Evolutionary conservation across 1,140 invertebrate species (phyloP).

Genomic region (Sycobia sp.): DNA sequence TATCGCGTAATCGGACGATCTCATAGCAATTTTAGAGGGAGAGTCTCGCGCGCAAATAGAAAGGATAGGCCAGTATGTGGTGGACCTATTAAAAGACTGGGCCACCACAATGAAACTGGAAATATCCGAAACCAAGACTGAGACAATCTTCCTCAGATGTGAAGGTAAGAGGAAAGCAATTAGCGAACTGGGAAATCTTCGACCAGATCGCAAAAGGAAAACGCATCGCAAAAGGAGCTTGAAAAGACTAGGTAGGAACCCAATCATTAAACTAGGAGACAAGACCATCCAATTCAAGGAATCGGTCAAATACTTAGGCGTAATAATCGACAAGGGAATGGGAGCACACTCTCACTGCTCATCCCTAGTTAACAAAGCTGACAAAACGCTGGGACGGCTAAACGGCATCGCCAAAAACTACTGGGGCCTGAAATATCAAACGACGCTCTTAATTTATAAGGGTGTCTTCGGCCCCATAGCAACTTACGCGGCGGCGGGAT

Average conservation of each 20-base stretch:
- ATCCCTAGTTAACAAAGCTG: not conserved
- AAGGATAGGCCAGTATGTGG: not conserved
- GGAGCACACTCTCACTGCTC: not conserved
- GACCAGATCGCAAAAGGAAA: too few relatives aligned
- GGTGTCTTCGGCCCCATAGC: not conserved
- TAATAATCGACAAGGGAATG: not conserved
- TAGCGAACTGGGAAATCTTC: not conserved
- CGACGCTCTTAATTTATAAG: not conserved
- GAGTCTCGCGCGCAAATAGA: not conserved
- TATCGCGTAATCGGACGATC: not conserved
- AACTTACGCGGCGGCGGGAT: not conserved
- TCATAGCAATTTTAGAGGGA: not conserved
- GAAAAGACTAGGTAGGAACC: too few relatives aligned
- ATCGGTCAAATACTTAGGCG: not conserved
- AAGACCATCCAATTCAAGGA: not conserved
- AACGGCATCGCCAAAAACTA: not conserved
- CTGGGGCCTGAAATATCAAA: not conserved
- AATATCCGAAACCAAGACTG: not conserved
- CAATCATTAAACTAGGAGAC: not conserved
- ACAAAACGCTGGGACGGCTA: not conserved
- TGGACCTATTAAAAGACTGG: not conserved
- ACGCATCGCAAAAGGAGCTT: too few relatives aligned
- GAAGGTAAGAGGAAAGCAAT: not conserved
- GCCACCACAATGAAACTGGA: not conserved
- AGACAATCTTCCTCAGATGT: not conserved